Conservation (phyloP, 2,113 vertebrate species). For the Sinocyclocheilus rhinocerous region DNA sequence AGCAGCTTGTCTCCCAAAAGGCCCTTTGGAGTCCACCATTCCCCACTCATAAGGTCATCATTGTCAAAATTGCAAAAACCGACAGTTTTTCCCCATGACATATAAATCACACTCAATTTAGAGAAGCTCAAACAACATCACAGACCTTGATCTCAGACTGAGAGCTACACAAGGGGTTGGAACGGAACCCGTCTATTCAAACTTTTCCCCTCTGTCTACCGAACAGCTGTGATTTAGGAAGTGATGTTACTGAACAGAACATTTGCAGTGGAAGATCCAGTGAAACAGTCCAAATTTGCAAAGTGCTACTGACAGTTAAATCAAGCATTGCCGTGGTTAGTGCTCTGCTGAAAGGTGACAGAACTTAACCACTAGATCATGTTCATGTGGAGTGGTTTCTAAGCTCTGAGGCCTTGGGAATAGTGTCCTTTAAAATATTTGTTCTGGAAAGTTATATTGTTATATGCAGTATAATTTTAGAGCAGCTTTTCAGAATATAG, state of each 20-base stretch:
- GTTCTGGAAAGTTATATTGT: not conserved
- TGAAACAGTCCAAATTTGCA: not conserved
- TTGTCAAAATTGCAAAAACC: slow-evolving; percentile 64
- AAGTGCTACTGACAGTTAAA: slow-evolving; percentile 31
- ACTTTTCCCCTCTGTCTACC: not conserved
- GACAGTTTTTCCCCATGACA: slow-evolving; percentile 62
- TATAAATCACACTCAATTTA: slow-evolving; percentile 65
- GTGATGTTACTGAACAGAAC: slow-evolving; percentile 20
- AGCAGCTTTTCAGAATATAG: slow-evolving; percentile 4
- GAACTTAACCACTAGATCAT: not conserved
- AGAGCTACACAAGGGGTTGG: not conserved
- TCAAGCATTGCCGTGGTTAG: not conserved
- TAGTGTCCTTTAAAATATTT: slow-evolving; percentile 12
- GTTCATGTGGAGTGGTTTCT: slow-evolving; percentile 6
- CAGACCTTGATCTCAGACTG: slow-evolving; percentile 58
- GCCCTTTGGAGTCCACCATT: slow-evolving; percentile 66
- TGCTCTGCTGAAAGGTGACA: slow-evolving; percentile 13
- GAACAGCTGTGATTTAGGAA: slow-evolving; percentile 54
- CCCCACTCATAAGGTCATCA: slow-evolving; percentile 72
- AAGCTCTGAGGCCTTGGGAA: not conserved
- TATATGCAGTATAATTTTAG: not conserved
- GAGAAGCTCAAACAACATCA: slow-evolving; percentile 54
- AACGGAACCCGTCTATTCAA: not conserved
- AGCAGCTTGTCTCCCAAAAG: slow-evolving; percentile 69
- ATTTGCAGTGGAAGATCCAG: slow-evolving; percentile 4